Conservation (phyloP, 2,888 invertebrate genomes). For the Xanthia togata region DNA sequence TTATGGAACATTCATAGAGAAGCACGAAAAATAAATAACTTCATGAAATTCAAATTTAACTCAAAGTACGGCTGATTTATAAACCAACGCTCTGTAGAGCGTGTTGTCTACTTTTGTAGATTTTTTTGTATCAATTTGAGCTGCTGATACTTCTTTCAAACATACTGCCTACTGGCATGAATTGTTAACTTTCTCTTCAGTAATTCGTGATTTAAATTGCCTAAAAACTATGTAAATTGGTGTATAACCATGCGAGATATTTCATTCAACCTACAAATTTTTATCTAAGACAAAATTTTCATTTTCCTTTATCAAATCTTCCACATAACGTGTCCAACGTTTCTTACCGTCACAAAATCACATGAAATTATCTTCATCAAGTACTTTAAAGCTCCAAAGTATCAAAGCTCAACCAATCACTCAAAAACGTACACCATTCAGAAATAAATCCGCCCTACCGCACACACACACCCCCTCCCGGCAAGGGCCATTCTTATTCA, state of each 20-base stretch:
- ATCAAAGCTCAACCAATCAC: not conserved
- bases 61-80: slow-evolving; percentile 66
- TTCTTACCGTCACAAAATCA: not conserved
- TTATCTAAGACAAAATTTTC: no score
- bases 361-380: not conserved
- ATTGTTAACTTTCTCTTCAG: not conserved
- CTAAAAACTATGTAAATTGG: not conserved
- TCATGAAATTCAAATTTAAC: slow-evolving; percentile 57
- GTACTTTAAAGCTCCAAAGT: not conserved
- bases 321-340: not conserved
- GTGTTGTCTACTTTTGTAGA: not conserved
- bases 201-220: not conserved
- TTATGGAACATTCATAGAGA: not conserved
- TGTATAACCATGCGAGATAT: not conserved
- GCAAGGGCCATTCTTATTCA: slow-evolving; percentile 94
- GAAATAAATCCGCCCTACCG: slow-evolving; percentile 75
- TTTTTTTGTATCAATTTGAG: not conserved
- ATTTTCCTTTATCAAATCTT: not conserved
- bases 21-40: slow-evolving; percentile 49
- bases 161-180: not conserved
- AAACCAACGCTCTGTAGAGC: not conserved
- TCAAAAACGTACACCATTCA: not conserved
- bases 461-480: slow-evolving; percentile 71
- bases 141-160: slow-evolving; percentile 16
- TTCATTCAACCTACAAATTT: not conserved